Evolutionary conservation across 2,797 vertebrate genomes (phyloP).

Genomic region (Gymnodraco acuticeps): DNA sequence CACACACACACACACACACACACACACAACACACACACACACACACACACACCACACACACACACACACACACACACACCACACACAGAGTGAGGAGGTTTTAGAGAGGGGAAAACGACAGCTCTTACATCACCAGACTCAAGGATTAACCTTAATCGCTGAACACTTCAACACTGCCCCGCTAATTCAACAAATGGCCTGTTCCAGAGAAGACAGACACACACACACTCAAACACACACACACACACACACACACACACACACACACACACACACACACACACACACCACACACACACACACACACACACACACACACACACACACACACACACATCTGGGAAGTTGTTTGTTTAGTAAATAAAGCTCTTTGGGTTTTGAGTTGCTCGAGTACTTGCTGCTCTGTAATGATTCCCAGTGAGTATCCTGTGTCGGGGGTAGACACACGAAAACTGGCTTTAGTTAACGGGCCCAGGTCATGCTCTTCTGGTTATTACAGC

Average conservation of each 20-base stretch:
- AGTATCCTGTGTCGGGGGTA: no score
- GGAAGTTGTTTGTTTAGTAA: no score
- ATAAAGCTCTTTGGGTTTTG: no score
- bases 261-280: conserved; percentile 7
- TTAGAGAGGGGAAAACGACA: conserved; percentile 13
- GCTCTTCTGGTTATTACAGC: no score
- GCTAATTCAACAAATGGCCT: conserved; percentile 79
- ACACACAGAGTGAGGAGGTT: conserved; percentile 4
- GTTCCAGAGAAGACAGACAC: conserved; percentile 32
- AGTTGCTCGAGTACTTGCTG: no score
- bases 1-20: neutral
- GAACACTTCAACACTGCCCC: conserved; percentile 75
- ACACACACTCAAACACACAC: conserved; percentile 22
- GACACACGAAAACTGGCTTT: no score
- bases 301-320: no score
- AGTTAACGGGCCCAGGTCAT: no score
- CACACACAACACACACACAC: neutral
- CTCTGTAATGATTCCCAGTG: no score
- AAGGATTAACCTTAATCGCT: conserved; percentile 79
- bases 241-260: conserved; percentile 12
- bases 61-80: conserved; percentile 7
- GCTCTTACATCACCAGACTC: conserved; percentile 71
- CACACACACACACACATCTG: no score
- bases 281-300: no score
- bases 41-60: conserved; percentile 3